phyloP scores from a whole-genome alignment of 2,888 invertebrate species.

The Amphipyra berbera region DNA sequence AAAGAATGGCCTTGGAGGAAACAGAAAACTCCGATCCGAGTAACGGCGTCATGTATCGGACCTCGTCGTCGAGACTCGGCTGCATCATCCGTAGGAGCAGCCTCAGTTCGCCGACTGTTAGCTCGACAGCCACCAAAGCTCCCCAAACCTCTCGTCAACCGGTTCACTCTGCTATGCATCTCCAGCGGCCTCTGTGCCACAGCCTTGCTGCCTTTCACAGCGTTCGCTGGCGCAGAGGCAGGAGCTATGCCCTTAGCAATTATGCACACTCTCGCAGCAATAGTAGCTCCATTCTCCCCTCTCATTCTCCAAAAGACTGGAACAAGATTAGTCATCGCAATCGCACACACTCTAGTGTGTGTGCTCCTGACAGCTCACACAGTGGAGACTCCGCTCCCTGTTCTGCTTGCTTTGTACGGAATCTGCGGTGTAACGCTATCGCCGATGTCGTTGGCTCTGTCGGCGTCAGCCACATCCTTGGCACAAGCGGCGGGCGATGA shows the following conservation, averaged over 20 bases:
- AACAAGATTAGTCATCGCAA: constrained; percentile 78
- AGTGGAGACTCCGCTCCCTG: constrained; percentile 77
- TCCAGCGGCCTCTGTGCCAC: constrained; percentile 91
- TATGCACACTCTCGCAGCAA: constrained; percentile 91
- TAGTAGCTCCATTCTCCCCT: constrained; percentile 87
- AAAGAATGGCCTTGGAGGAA: constrained; percentile 88
- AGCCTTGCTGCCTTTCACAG: constrained; percentile 90
- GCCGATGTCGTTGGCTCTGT: constrained; percentile 89
- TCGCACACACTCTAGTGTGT: constrained; percentile 89
- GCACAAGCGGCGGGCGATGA: constrained; percentile 89
- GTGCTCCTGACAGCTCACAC: constrained; percentile 91
- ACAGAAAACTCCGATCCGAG: constrained; percentile 71
- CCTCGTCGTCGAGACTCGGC: constrained; percentile 91
- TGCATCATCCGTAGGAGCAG: constrained; percentile 93
- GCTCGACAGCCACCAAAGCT: constrained; percentile 87
- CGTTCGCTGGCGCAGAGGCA: constrained; percentile 85
- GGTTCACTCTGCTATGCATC: constrained; percentile 88
- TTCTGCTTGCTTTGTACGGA: constrained; percentile 80
- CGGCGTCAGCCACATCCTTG: constrained; percentile 89
- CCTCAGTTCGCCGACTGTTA: constrained; percentile 93
- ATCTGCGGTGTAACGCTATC: constrained; percentile 90
- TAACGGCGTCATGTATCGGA: constrained; percentile 60
- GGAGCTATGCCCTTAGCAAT: constrained; percentile 91
- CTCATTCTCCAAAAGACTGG: constrained; percentile 83
- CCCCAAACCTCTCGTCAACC: constrained; percentile 84